Evolutionary conservation across 2,888 invertebrate genomes (phyloP).

Genomic region (Amblyteles armatorius): DNA sequence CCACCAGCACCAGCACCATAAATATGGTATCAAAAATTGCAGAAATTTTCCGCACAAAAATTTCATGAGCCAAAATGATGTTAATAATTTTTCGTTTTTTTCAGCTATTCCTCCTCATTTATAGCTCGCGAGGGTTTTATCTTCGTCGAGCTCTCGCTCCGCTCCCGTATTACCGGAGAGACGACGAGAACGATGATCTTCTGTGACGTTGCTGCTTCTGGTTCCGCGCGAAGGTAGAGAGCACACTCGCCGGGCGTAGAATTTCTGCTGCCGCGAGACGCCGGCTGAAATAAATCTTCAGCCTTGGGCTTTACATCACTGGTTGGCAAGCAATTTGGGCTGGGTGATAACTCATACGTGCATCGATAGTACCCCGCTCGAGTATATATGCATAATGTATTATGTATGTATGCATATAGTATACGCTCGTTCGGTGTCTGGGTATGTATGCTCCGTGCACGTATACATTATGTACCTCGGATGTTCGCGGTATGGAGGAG

Average conservation of each 20-base stretch:
- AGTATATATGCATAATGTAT: conserved; percentile 76
- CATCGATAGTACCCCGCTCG: conserved; percentile 80
- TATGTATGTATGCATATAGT: conserved; percentile 71
- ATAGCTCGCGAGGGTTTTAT: background rate
- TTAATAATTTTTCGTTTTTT: background rate
- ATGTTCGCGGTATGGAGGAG: background rate
- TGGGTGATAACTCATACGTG: conserved; percentile 84
- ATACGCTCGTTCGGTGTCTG: conserved; percentile 43
- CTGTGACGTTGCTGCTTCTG: conserved; percentile 69
- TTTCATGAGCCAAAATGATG: background rate
- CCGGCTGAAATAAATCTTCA: conserved; percentile 82
- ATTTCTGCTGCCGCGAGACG: conserved; percentile 65
- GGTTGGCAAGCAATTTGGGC: conserved; percentile 84
- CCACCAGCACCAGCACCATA: background rate
- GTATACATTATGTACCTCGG: conserved; percentile 49
- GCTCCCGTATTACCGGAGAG: conserved; percentile 43
- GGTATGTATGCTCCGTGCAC: conserved; percentile 35
- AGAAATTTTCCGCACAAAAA: background rate
- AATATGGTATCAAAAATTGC: background rate
- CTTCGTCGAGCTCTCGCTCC: conserved; percentile 11
- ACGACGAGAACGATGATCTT: conserved; percentile 51
- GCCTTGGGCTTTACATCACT: conserved; percentile 83
- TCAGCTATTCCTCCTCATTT: background rate
- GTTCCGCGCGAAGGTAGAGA: conserved; percentile 53
- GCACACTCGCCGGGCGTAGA: conserved; percentile 50